Base-by-base conservation (phyloP, 2,888 invertebrate species). In the Xylophagus ater region DNA sequence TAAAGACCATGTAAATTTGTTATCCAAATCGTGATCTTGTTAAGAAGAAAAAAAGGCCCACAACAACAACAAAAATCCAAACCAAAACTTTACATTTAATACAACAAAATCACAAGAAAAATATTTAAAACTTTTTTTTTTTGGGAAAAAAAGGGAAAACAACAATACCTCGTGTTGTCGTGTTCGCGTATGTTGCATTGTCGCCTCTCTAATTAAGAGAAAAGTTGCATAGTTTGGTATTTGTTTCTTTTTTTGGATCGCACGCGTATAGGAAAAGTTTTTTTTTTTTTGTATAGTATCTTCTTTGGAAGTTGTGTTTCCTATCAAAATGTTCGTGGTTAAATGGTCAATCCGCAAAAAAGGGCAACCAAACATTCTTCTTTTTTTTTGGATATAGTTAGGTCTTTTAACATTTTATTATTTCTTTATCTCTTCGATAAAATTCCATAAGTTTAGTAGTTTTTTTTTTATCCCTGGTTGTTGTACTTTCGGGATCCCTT, bases 11-110 rank as follows among this genome's bases (percentile, higher is more conserved):
- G 50, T 51, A 49, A 51, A 51, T 48, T 49, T 48, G 46, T 48
- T 51, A 51, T 51, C 50, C 48, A 51, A 51, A 49, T 51, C 50
- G 50, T 51, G 50, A 51, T 51, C 50, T 51, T 48, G 50, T 51
- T 51, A 51, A 48, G 12, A 9, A 26, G 26, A 12, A 26, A 26
- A 28, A 34, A 34, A 34, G 26, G 34, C 24, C 38, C 38, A 18
- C 33, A 37, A 37, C 28, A 38, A 38, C n/a, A n/a, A n/a, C n/a
- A n/a, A n/a, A n/a, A n/a, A n/a, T n/a, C n/a, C n/a, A n/a, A n/a
- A n/a, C n/a, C n/a, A n/a, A n/a, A n/a, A n/a, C n/a, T n/a, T n/a
- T n/a, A n/a, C n/a, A n/a, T n/a, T n/a, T n/a, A n/a, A n/a, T n/a
- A n/a, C n/a, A n/a, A n/a, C n/a, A n/a, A n/a, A n/a, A n/a, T n/a